Percentiles rank a stretch among this genome's conserved stretches.
phyloP scores from a whole-genome alignment of 2,113 vertebrate genomes.

The Periophthalmodon schlosseri region DNA sequence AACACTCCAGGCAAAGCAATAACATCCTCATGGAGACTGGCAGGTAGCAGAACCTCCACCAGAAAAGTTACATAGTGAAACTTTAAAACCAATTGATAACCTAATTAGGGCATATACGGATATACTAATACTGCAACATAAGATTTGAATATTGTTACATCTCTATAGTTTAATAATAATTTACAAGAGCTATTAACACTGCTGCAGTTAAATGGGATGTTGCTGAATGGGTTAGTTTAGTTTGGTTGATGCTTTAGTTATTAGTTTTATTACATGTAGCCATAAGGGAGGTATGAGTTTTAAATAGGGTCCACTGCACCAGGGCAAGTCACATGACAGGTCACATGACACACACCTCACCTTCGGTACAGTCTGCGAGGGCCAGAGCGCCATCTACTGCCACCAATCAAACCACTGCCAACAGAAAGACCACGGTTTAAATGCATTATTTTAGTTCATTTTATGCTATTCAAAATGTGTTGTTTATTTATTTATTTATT shows the following conservation, averaged over 20 bases:
- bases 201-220: background rate
- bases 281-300: background rate
- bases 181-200: background rate
- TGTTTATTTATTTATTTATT: background rate
- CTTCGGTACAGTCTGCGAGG: slow-evolving; percentile 26
- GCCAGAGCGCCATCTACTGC: slow-evolving; percentile 2
- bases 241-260: background rate
- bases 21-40: too few relatives aligned
- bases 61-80: too few relatives aligned
- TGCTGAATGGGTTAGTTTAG: background rate
- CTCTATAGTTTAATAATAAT: too few relatives aligned
- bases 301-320: background rate
- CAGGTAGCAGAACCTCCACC: too few relatives aligned
- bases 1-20: too few relatives aligned
- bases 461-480: background rate
- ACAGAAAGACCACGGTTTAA: slow-evolving; percentile 22
- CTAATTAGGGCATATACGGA: too few relatives aligned
- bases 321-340: background rate
- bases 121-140: too few relatives aligned
- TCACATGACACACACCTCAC: slow-evolving; percentile 37
- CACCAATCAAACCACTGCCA: slow-evolving; percentile 36
- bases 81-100: too few relatives aligned
- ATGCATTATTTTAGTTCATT: background rate
- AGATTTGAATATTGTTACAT: too few relatives aligned
- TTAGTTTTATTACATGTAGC: slow-evolving; percentile 4